Evolutionary conservation across 37 sponge, comb jelly and placozoan genomes (phyloP), one percentile per base, ranked within the genome.

Genomic region (Chondrilla cf. caribensis): DNA sequence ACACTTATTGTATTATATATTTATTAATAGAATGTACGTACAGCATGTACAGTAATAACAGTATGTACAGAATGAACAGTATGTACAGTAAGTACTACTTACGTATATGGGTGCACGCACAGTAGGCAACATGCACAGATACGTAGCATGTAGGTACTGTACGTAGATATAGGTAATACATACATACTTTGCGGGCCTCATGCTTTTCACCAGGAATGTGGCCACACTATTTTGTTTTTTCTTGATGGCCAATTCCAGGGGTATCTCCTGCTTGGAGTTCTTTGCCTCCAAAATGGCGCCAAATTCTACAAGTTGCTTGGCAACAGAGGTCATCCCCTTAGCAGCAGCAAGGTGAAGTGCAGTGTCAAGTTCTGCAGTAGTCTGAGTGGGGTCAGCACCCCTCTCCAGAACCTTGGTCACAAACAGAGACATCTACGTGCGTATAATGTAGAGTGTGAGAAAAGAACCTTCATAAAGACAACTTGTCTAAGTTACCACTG

Each of bases 191-290:
- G 7, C 35, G 5, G 79, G 79, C 26, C 40, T 70, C 89, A 89
- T 89, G 19, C 60, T 65, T 47, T 65, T 81, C 32, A 80, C 78
- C 2, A 89, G 42, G 38, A 80, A 81, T 8, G 67, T 39, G 21
- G 89, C 85, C 26, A 85, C 35, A 9, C 57, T 81, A 73, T 89
- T 77, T 19, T 76, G 79, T 28, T 66, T 33, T 28, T 70, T 55
- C 8, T 37, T 11, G 36, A 89, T 72, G 40, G 89, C 89, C 24
- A 89, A 14, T 47, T 89, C 85, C 0, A 89, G 38, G n/a, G 89
- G 82, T 0, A 68, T 89, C 36, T 60, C 65, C 4, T 65, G 58
- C 3, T 81, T 51, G 11, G 24, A 58, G 58, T 89, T 81, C 19
- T 72, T 81, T 33, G 85, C 82, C 62, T 33, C 24, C 21, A 81